phyloP scores from a whole-genome alignment of 2,888 invertebrate species.

The Parnassius mnemosyne region DNA sequence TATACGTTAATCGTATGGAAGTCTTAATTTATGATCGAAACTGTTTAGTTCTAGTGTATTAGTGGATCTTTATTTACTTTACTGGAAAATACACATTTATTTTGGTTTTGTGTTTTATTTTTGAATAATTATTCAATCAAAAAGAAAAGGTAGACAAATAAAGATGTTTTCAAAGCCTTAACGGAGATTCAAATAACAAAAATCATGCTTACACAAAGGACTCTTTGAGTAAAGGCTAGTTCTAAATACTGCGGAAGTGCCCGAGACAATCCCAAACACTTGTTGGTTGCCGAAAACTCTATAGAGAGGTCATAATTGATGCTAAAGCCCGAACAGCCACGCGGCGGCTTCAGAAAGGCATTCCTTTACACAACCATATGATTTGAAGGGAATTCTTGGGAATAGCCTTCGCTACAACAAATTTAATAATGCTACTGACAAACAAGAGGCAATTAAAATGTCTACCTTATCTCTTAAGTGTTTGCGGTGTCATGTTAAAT shows the following conservation, averaged over 20 bases:
- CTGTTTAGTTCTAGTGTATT: too few relatives aligned
- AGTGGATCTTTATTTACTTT: too few relatives aligned
- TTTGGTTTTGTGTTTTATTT: too few relatives aligned
- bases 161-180: neutral
- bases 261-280: slow-evolving; percentile 16
- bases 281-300: slow-evolving; percentile 17
- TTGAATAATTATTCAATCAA: too few relatives aligned
- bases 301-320: slow-evolving; percentile 19
- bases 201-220: neutral
- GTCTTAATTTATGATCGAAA: too few relatives aligned
- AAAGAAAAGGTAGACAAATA: too few relatives aligned
- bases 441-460: slow-evolving; percentile 7
- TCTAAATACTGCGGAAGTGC: slow-evolving; percentile 15
- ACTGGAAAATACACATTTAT: too few relatives aligned
- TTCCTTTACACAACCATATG: slow-evolving; percentile 40
- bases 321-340: slow-evolving; percentile 18
- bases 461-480: slow-evolving; percentile 7
- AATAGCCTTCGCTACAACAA: slow-evolving; percentile 22
- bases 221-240: neutral
- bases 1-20: too few relatives aligned
- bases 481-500: neutral
- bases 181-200: neutral
- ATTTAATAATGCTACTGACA: slow-evolving; percentile 9
- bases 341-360: slow-evolving; percentile 33
- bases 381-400: slow-evolving; percentile 40